Evolutionary conservation across 2,888 invertebrate genomes (phyloP), one percentile per base, ranked within the genome.

Genomic region (Epinotia brunnichana): DNA sequence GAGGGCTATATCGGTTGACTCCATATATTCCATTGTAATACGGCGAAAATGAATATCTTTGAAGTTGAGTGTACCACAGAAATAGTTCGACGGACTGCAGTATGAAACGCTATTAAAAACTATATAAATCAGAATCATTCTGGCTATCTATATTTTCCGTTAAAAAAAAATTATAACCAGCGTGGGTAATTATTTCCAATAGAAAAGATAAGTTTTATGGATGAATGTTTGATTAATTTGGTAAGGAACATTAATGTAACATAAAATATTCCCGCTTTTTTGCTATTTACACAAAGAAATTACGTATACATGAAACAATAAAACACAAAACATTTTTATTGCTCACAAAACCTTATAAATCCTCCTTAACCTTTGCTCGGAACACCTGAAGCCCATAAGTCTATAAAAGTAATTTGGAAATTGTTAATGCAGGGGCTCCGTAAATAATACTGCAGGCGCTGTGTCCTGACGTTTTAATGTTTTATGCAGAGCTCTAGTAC

Each of bases 401-500:
- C 78, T 78, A 80, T 80, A 82, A 82, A 85, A 87, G 73, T 73
- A 89, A 89, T 90, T 90, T 88, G 86, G 88, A 88, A 88, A 87
- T 84, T 88, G 86, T 89, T 90, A 87, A 88, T 87, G 85, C 82
- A 77, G 81, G 74, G 69, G 77, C 78, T 77, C 80, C 84, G 85
- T 91, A 90, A 90, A 90, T 90, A 89, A 88, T 84, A 86, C 77
- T 88, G 87, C 89, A 88, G 81, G 83, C 85, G 83, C 76, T 74
- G 82, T 81, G 82, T 84, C 84, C 80, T 83, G 87, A 88, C 86
- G 83, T 87, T 90, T 91, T 90, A 90, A 91, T 92, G 89, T 89
- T 88, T 91, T 89, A 90, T 90, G 88, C 88, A 90, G 86, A 87
- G 82, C 85, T 84, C 82, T 87, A 87, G 85, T 88, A 88, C 87